These are phyloP conservation scores for Alethe castanea DNA, from an alignment of 2,113 vertebrate species.

Conservation along the genomic window DNA sequence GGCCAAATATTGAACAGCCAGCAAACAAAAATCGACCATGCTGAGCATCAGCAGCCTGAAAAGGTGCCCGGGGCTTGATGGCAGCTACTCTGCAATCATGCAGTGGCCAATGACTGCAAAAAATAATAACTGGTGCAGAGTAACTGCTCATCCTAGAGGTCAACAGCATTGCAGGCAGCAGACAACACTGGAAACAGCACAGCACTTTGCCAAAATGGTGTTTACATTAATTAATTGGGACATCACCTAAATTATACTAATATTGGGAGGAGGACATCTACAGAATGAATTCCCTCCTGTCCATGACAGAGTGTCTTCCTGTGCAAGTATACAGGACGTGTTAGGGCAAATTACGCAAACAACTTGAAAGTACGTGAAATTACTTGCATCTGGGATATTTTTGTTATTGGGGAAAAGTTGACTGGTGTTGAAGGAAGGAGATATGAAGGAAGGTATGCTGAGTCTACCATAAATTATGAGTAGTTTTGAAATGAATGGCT, in stretches of 20 bases:
- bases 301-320: neutral
- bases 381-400: neutral
- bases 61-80: rapidly evolving
- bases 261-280: neutral
- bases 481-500: neutral
- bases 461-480: neutral
- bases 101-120: neutral
- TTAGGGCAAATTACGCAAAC: neutral
- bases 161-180: neutral
- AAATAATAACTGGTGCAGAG: neutral
- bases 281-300: neutral
- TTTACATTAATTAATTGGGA: neutral
- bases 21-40: neutral
- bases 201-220: neutral
- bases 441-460: neutral
- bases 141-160: neutral
- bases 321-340: neutral
- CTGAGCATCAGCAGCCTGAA: neutral
- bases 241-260: neutral
- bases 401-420: neutral
- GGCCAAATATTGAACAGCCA: neutral
- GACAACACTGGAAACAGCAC: neutral
- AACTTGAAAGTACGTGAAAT: neutral
- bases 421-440: neutral
- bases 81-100: neutral